Evolutionary conservation across 1,140 invertebrate species (phyloP).

Genomic region (Zaprionus tsacasi): DNA sequence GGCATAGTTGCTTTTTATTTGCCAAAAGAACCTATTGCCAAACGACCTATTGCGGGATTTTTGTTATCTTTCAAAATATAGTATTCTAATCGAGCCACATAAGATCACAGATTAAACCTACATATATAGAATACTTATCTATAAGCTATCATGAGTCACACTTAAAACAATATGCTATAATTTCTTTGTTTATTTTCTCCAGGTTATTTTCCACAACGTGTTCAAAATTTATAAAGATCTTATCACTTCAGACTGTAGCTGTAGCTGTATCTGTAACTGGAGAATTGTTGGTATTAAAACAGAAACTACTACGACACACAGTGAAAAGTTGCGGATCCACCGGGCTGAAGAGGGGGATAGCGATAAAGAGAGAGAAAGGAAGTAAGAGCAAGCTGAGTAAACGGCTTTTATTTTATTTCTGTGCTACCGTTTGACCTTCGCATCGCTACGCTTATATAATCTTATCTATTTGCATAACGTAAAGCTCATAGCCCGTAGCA

Average conservation of each 20-base stretch:
- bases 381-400: neutral
- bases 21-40: too few species aligned
- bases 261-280: too few species aligned
- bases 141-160: neutral
- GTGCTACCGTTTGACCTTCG: constrained; percentile 4
- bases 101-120: neutral
- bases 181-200: neutral
- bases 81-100: too few species aligned
- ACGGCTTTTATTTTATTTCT: too few species aligned
- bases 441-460: constrained; percentile 1
- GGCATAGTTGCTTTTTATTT: too few species aligned
- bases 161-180: constrained; percentile 9
- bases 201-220: constrained; percentile 28
- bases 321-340: neutral
- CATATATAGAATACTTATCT: neutral
- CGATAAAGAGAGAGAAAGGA: neutral
- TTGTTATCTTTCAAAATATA: too few species aligned
- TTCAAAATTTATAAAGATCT: constrained; percentile 17
- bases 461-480: constrained; percentile 39
- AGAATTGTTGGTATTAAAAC: neutral
- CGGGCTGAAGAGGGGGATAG: neutral
- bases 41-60: too few species aligned
- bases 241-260: neutral
- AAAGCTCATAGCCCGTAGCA: neutral
- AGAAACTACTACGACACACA: neutral